These are phyloP conservation scores for Lasiurus borealis DNA, from an alignment of 2,113 vertebrate species.

Conservation along the genomic window DNA sequence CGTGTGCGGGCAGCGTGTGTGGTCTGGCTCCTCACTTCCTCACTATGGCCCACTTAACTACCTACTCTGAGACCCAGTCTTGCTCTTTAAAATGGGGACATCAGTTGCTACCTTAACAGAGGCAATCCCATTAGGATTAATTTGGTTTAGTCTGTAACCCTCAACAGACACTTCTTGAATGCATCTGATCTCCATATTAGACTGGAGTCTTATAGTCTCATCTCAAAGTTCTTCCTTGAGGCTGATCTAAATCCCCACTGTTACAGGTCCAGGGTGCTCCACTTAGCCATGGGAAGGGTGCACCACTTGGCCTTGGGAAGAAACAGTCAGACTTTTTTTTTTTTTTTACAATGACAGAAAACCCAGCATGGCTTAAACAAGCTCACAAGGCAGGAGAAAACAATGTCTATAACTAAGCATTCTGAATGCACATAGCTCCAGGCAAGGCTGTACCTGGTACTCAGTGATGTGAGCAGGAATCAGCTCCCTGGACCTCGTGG, in stretches of 20 bases:
- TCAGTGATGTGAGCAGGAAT: background rate
- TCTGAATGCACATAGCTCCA: background rate
- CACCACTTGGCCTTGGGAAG: background rate
- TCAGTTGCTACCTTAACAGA: background rate
- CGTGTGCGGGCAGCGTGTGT: background rate
- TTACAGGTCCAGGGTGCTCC: background rate
- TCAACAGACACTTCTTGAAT: background rate
- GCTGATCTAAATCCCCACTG: background rate
- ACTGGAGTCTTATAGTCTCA: background rate
- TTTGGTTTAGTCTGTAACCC: background rate
- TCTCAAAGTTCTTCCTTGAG: background rate
- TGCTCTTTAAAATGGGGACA: background rate
- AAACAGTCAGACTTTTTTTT: background rate
- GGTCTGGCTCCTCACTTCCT: background rate
- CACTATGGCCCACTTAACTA: background rate
- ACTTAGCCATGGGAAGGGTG: background rate
- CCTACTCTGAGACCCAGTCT: background rate
- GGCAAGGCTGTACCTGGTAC: background rate
- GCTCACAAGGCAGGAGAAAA: background rate
- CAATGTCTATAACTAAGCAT: background rate
- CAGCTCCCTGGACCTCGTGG: background rate
- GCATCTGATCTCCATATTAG: background rate
- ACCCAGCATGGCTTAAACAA: background rate
- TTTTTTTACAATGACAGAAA: background rate
- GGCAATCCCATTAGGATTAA: background rate